Evolutionary conservation across 2,113 vertebrate species (phyloP).

Genomic region (Tamias sibiricus): DNA sequence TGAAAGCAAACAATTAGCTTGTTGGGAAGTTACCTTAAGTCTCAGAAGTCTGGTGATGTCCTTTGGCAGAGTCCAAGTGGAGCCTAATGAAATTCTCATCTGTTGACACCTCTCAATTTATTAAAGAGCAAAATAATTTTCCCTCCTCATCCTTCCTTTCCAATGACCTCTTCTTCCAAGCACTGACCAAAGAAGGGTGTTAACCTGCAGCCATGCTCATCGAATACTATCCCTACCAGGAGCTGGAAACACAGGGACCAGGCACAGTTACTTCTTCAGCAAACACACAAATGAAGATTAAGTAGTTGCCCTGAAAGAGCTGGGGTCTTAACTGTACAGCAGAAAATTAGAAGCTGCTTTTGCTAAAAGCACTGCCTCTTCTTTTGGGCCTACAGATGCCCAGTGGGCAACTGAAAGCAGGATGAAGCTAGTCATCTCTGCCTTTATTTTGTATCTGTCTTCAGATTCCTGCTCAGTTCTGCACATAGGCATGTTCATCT

Average conservation of each 20-base stretch:
- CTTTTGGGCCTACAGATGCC: neutral
- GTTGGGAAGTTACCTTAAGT: constrained; percentile 31
- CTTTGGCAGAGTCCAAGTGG: neutral
- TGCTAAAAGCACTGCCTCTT: neutral
- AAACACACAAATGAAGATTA: neutral
- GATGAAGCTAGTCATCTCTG: neutral
- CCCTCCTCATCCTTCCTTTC: neutral
- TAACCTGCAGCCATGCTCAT: neutral
- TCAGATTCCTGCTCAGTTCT: neutral
- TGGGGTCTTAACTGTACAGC: neutral
- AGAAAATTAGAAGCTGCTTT: neutral
- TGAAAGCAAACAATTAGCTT: neutral
- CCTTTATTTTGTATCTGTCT: neutral
- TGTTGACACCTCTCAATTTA: neutral
- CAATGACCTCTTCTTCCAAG: neutral
- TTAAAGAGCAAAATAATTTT: neutral
- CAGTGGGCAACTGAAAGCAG: neutral
- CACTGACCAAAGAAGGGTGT: neutral
- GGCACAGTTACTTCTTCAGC: neutral
- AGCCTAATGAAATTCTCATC: neutral
- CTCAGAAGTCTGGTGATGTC: neutral
- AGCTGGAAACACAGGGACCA: neutral
- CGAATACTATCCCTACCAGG: neutral
- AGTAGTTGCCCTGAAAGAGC: neutral
- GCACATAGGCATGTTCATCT: neutral